Percentiles rank a stretch among this genome's conserved stretches.
Conservation (phyloP, 2,113 vertebrate genomes). For the Platycercus adscitus region DNA sequence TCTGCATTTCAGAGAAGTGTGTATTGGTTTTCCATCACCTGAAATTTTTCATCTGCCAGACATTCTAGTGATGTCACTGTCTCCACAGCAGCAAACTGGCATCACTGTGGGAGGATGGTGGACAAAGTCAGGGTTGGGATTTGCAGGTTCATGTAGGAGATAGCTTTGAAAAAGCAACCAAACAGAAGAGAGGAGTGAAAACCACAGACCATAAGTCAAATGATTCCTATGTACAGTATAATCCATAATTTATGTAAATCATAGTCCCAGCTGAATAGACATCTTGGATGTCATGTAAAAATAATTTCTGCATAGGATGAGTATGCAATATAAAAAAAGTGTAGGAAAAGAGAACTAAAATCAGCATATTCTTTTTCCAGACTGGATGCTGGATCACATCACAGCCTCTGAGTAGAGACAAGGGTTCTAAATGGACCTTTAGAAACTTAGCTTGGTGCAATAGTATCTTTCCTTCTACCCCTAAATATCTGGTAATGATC, state of each 20-base stretch:
- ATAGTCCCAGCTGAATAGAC: too few relatives aligned
- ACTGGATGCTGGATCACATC: neutral
- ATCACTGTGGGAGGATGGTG: fast-evolving
- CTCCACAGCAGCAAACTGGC: neutral
- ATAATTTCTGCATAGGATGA: too few relatives aligned
- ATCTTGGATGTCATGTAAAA: neutral
- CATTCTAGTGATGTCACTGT: neutral
- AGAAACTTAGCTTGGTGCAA: neutral
- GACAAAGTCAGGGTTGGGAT: neutral
- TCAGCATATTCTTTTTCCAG: neutral
- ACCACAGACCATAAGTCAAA: fast-evolving
- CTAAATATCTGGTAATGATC: neutral
- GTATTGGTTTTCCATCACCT: neutral
- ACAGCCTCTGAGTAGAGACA: neutral
- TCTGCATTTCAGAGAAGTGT: fast-evolving
- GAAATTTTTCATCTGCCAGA: neutral
- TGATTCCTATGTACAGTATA: fast-evolving
- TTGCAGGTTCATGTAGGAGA: neutral
- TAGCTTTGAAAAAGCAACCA: neutral
- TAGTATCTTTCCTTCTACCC: neutral
- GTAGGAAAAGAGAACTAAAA: neutral
- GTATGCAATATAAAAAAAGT: neutral
- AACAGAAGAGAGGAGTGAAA: neutral
- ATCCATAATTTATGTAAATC: neutral
- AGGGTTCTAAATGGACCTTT: neutral